phyloP scores from a whole-genome alignment of 2,888 invertebrate species.

The Platypus cylindrus region DNA sequence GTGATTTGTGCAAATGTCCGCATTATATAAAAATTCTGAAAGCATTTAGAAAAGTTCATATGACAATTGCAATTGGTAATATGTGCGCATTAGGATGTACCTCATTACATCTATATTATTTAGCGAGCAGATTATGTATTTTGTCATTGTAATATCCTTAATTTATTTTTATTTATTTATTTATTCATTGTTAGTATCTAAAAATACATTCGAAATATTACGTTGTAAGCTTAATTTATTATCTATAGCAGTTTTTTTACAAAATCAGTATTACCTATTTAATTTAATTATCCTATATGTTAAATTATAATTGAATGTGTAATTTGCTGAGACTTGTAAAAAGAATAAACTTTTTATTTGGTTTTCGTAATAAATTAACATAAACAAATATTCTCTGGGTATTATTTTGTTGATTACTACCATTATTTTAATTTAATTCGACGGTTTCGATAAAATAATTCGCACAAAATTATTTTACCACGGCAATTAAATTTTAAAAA shows the following conservation, averaged over 20 bases:
- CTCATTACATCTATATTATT: conserved; percentile 52
- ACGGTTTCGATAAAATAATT: no score
- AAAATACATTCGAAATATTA: conserved; percentile 14
- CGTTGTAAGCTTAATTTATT: conserved; percentile 6
- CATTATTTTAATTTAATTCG: no score
- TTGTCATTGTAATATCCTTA: conserved; percentile 11
- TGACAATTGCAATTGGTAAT: conserved; percentile 68
- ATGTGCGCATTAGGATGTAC: conserved; percentile 56
- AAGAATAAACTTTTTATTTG: no score
- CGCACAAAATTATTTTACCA: no score
- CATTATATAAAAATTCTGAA: conserved; percentile 65
- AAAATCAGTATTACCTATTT: conserved; percentile 4
- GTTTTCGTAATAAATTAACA: no score
- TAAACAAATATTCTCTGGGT: no score
- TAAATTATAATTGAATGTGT: no score
- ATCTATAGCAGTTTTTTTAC: no score
- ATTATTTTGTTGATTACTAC: no score
- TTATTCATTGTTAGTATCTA: conserved; percentile 10
- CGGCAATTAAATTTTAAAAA: no score
- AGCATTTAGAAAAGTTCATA: conserved; percentile 64
- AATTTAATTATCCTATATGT: no score
- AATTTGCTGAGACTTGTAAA: no score
- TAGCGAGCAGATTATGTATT: conserved; percentile 30
- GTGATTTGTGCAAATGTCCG: conserved; percentile 61
- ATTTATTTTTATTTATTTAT: conserved; percentile 14